phyloP scores from a whole-genome alignment of 2,113 vertebrate genomes.

The Illadopsis cleaveri region DNA sequence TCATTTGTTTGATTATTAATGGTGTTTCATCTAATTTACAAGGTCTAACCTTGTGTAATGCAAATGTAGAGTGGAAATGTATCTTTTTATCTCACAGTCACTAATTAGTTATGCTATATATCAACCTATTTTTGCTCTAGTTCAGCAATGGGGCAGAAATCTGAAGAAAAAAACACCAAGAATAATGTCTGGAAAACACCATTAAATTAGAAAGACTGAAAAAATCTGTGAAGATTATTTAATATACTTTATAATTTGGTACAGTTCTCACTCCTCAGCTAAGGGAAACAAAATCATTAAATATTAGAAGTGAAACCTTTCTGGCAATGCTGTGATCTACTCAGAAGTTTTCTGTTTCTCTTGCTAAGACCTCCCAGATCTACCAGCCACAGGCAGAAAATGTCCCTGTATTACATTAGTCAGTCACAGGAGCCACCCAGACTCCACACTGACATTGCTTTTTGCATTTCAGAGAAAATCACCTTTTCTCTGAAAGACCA shows the following conservation, averaged over 20 bases:
- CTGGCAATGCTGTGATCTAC: not conserved
- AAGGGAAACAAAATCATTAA: not conserved
- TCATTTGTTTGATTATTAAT: slow-evolving; percentile 73
- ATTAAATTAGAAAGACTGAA: not conserved
- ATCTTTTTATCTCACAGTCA: slow-evolving; percentile 61
- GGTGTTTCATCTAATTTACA: slow-evolving; percentile 52
- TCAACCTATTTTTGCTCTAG: slow-evolving; percentile 29
- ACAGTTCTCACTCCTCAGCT: not conserved
- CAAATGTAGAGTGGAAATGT: slow-evolving; percentile 7
- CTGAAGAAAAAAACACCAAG: not conserved
- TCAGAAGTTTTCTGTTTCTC: not conserved
- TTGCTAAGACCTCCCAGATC: not conserved
- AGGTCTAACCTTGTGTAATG: slow-evolving; percentile 55
- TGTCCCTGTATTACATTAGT: rapidly evolving
- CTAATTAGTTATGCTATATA: slow-evolving; percentile 64
- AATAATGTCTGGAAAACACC: not conserved
- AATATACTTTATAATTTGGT: not conserved
- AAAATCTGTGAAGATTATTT: not conserved
- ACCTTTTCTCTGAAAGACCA: not conserved
- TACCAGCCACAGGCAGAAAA: not conserved
- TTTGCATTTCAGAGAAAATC: not conserved
- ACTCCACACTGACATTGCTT: rapidly evolving
- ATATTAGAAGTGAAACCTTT: not conserved
- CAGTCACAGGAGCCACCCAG: not conserved
- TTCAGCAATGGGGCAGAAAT: not conserved